These are phyloP conservation scores for Cephalotes varians DNA, from an alignment of 2,888 invertebrate species.

Conservation along the genomic window DNA sequence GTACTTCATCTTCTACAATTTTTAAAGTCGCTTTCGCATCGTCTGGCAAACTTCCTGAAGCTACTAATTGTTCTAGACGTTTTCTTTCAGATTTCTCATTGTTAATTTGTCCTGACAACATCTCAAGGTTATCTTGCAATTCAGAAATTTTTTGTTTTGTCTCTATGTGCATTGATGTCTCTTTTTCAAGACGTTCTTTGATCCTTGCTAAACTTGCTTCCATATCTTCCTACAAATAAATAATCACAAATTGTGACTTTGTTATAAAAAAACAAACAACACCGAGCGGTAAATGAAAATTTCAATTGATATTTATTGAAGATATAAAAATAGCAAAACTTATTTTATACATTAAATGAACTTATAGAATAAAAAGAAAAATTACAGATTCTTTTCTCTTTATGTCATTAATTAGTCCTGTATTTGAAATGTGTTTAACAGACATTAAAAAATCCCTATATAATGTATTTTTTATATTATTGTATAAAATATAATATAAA, in stretches of 20 bases:
- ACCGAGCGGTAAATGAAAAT: background rate
- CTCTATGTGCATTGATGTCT: slow-evolving; percentile 95
- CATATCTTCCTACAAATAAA: slow-evolving; percentile 90
- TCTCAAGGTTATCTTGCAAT: slow-evolving; percentile 87
- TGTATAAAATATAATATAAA: no score
- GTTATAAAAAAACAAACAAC: background rate
- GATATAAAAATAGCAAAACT: background rate
- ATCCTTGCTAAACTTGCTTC: slow-evolving; percentile 93
- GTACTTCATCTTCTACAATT: slow-evolving; percentile 83
- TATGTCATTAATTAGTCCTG: background rate
- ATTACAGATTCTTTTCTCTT: background rate
- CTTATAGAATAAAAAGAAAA: background rate
- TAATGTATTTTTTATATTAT: background rate
- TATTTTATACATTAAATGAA: background rate
- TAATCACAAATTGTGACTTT: background rate
- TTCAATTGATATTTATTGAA: background rate
- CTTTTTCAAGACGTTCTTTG: slow-evolving; percentile 95
- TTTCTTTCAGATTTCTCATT: slow-evolving; percentile 93
- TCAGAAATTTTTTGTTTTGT: slow-evolving; percentile 92
- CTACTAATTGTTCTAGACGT: slow-evolving; percentile 94
- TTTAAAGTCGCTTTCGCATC: slow-evolving; percentile 92
- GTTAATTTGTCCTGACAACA: slow-evolving; percentile 87
- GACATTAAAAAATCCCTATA: background rate
- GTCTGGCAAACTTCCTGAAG: slow-evolving; percentile 96
- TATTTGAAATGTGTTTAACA: background rate